These are phyloP conservation scores for Enteromius mattozi DNA, from an alignment of 2,797 vertebrate species.

Conservation along the genomic window DNA sequence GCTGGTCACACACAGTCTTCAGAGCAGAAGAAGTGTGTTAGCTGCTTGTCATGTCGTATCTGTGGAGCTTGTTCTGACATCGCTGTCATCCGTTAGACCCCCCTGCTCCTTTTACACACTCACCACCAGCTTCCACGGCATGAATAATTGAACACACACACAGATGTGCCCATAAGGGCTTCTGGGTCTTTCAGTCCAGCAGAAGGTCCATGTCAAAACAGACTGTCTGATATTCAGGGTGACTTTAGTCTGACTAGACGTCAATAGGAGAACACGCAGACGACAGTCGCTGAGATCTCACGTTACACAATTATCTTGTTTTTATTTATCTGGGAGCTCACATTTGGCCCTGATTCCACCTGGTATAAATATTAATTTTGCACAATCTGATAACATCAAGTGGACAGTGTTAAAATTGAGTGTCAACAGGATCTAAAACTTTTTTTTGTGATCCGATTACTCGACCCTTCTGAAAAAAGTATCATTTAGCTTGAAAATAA, in stretches of 20 bases:
- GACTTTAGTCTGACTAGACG: slow-evolving; percentile 26
- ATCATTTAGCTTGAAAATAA: not conserved
- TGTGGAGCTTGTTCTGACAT: slow-evolving; percentile 81
- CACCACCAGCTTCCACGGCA: slow-evolving; percentile 36
- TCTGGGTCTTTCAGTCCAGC: slow-evolving; percentile 44
- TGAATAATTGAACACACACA: slow-evolving; percentile 58
- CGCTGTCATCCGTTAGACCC: slow-evolving; percentile 74
- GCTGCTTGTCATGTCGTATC: slow-evolving; percentile 85
- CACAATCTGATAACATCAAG: not conserved
- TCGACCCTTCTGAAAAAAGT: not conserved
- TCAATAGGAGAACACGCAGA: slow-evolving; percentile 7
- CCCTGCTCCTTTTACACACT: slow-evolving; percentile 53
- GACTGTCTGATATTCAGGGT: slow-evolving; percentile 21
- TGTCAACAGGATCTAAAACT: not conserved
- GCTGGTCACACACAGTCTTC: slow-evolving; percentile 47
- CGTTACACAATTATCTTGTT: slow-evolving; percentile 1
- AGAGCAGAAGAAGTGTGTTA: slow-evolving; percentile 85
- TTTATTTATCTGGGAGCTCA: not conserved
- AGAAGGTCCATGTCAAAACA: slow-evolving; percentile 53
- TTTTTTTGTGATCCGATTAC: not conserved
- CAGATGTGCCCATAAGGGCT: slow-evolving; percentile 45
- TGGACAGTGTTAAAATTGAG: not conserved
- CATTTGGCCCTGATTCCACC: not conserved
- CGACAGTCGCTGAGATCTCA: not conserved
- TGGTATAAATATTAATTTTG: not conserved